These are phyloP conservation scores for Cryptus armator DNA, from an alignment of 2,888 invertebrate species.

Conservation along the genomic window DNA sequence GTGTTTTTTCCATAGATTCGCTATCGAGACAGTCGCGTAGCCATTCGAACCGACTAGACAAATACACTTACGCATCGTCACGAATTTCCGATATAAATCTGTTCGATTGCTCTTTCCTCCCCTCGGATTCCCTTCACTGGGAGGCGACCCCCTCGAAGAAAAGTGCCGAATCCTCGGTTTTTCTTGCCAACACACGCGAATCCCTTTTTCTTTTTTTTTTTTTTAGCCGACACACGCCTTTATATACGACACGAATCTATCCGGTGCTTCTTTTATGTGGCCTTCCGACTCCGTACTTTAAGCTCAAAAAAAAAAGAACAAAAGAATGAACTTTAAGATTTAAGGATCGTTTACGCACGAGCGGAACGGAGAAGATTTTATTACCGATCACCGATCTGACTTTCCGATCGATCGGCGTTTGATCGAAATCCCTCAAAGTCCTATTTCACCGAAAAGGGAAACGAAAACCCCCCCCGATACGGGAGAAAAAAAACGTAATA, in stretches of 20 bases:
- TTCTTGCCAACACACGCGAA: conserved; percentile 22
- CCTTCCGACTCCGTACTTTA: neutral
- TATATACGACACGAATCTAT: conserved; percentile 3
- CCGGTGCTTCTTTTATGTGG: neutral
- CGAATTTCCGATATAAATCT: conserved; percentile 51
- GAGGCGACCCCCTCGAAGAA: neutral
- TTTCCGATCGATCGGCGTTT: conserved; percentile 52
- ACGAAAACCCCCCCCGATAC: neutral
- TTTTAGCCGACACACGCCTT: conserved; percentile 2
- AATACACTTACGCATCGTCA: conserved; percentile 16
- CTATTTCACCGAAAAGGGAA: neutral
- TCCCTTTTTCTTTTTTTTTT: neutral
- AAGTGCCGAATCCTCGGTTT: conserved; percentile 43
- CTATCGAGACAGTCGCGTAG: conserved; percentile 31
- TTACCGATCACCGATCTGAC: conserved; percentile 45
- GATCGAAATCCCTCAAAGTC: conserved; percentile 14
- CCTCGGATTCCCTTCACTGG: neutral
- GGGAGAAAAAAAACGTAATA: neutral
- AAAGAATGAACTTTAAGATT: conserved; percentile 19
- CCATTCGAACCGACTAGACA: neutral
- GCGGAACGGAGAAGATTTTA: neutral
- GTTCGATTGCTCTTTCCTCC: neutral
- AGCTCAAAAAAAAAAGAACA: neutral
- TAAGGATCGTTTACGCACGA: conserved; percentile 50
- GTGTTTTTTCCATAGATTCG: conserved; percentile 49